phyloP scores from a whole-genome alignment of 2,113 vertebrate species.

The Embiotoca jacksoni region DNA sequence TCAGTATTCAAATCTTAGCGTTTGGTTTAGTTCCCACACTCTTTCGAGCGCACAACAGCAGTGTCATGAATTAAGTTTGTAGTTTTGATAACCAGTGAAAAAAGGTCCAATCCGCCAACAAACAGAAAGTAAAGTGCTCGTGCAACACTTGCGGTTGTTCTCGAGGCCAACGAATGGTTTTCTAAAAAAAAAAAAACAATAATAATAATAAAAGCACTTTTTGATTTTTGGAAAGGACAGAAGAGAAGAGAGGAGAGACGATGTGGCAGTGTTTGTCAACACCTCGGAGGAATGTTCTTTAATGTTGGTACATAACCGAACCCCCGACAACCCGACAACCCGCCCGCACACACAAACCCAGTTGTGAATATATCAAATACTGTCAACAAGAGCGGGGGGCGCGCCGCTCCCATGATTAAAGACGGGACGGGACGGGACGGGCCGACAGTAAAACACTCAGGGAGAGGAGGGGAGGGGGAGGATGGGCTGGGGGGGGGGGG shows the following conservation, averaged over 20 bases:
- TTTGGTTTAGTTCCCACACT: conserved; percentile 54
- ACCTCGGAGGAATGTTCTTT: conserved; percentile 84
- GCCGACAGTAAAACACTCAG: conserved; percentile 67
- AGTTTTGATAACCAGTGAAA: conserved; percentile 36
- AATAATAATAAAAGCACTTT: conserved; percentile 70
- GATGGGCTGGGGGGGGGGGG: not conserved
- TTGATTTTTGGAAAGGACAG: conserved; percentile 23
- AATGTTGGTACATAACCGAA: conserved; percentile 75
- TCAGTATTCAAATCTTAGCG: conserved; percentile 62
- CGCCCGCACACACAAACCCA: conserved; percentile 35
- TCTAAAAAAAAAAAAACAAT: not conserved
- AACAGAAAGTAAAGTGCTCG: conserved; percentile 83
- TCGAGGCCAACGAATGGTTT: conserved; percentile 69
- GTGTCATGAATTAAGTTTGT: conserved; percentile 36
- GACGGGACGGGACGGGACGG: conserved; percentile 17
- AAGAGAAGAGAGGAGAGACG: conserved; percentile 53
- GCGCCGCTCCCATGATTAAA: conserved; percentile 35
- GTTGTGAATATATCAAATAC: conserved; percentile 81
- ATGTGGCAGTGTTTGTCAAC: conserved; percentile 75
- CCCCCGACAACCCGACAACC: conserved; percentile 50
- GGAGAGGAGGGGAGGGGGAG: conserved; percentile 28
- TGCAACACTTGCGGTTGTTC: conserved; percentile 82
- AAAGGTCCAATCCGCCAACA: conserved; percentile 35
- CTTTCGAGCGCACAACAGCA: conserved; percentile 50
- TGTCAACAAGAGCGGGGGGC: conserved; percentile 75